A percentile compares a stretch with the other conserved stretches of the same genome.
These are phyloP conservation scores for Spinus olivaceus DNA, from an alignment of 2,797 vertebrate genomes.

Conservation along the genomic window DNA sequence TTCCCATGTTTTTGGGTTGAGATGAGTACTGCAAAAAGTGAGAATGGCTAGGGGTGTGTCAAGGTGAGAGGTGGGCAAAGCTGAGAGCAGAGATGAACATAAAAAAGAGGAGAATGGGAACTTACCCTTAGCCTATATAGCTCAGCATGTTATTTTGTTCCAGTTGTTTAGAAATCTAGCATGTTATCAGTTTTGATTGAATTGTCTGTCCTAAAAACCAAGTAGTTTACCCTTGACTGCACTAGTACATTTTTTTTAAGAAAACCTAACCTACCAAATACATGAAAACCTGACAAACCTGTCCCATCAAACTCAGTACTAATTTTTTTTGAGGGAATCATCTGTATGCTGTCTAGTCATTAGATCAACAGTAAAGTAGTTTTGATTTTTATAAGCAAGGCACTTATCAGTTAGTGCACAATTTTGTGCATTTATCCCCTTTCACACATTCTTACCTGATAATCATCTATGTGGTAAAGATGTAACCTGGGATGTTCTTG, in stretches of 20 bases:
- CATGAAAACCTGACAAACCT: background rate
- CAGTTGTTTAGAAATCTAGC: background rate
- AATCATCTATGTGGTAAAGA: background rate
- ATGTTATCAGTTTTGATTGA: background rate
- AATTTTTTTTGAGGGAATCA: background rate
- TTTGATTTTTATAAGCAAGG: background rate
- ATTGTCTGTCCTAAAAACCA: background rate
- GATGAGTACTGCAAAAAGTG: background rate
- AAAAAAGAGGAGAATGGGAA: background rate
- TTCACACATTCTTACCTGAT: background rate
- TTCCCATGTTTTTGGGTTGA: background rate
- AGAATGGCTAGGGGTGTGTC: background rate
- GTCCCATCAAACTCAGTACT: background rate
- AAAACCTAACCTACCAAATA: fast-evolving
- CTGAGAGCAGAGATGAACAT: background rate
- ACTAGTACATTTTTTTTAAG: background rate
- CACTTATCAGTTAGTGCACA: background rate
- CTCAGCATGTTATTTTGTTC: background rate
- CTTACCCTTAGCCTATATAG: background rate
- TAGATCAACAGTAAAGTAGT: background rate
- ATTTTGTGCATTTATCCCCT: background rate
- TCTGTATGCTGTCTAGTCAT: background rate
- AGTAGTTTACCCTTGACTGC: background rate
- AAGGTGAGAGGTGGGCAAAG: background rate
- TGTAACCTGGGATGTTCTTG: background rate